A percentile compares a stretch with the other conserved stretches of the same genome.
phyloP scores from a whole-genome alignment of 2,797 vertebrate genomes.

The Cuculus canorus region DNA sequence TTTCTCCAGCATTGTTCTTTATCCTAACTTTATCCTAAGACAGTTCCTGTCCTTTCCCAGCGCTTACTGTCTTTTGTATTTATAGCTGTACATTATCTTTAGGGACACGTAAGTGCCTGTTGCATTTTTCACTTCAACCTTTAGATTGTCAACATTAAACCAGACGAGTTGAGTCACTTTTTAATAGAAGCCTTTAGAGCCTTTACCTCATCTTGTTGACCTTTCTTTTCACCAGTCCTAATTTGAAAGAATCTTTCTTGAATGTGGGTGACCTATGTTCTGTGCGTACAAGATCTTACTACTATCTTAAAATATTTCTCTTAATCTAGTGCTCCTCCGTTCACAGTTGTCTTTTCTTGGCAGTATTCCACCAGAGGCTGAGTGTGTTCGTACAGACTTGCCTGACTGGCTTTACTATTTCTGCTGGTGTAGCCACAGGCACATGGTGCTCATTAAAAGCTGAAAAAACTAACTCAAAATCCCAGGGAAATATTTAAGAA shows the following conservation, averaged over 20 bases:
- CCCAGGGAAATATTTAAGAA: background rate
- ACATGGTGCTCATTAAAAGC: slow-evolving; percentile 1
- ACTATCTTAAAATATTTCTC: slow-evolving; percentile 3
- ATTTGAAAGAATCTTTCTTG: background rate
- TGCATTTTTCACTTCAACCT: background rate
- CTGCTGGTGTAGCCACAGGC: background rate
- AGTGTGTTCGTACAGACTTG: background rate
- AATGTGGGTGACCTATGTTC: background rate
- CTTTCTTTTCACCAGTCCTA: background rate
- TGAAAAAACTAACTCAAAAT: slow-evolving; percentile 26
- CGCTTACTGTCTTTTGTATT: background rate
- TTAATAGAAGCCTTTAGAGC: background rate
- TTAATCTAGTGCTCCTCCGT: background rate
- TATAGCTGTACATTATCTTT: background rate
- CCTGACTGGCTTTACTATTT: slow-evolving; percentile 4
- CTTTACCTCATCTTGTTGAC: background rate
- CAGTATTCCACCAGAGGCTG: background rate
- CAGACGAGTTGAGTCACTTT: background rate
- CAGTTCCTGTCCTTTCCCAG: background rate
- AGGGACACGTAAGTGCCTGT: background rate
- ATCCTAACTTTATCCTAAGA: too few species aligned
- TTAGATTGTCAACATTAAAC: background rate
- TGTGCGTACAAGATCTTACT: background rate
- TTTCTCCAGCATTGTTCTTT: background rate
- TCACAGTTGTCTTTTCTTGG: slow-evolving; percentile 1